Evolutionary conservation across 2,797 vertebrate genomes (phyloP).

Genomic region (Melopsittacus undulatus): DNA sequence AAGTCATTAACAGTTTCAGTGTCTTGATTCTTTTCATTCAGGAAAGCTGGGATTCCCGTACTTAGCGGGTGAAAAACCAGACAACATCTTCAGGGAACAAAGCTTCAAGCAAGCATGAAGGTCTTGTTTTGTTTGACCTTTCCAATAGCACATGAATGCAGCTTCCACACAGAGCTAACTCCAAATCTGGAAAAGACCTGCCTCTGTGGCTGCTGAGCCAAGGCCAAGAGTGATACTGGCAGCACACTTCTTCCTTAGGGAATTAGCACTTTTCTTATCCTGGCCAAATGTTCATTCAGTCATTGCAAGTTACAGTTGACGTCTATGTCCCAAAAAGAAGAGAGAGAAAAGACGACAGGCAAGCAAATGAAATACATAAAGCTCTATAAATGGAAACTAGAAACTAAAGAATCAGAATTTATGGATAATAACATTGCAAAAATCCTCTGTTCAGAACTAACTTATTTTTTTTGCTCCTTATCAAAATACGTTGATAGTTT

Average conservation of each 20-base stretch:
- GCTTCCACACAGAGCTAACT: slow-evolving; percentile 31
- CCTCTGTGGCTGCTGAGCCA: slow-evolving; percentile 22
- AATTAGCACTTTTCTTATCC: slow-evolving; percentile 23
- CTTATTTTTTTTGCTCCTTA: not conserved
- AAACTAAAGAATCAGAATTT: not conserved
- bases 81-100: not conserved
- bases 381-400: not conserved
- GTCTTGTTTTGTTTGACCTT: slow-evolving; percentile 28
- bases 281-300: not conserved
- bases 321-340: not conserved
- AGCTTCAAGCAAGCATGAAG: not conserved
- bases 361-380: not conserved
- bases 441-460: not conserved
- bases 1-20: not conserved
- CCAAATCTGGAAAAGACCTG: slow-evolving; percentile 34
- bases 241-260: slow-evolving; percentile 37
- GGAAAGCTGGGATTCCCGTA: not conserved
- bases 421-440: not conserved
- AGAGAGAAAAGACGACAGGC: not conserved
- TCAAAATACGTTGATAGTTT: not conserved
- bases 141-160: not conserved
- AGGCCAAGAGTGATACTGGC: slow-evolving; percentile 47
- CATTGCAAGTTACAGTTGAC: not conserved
- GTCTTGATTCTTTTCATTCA: not conserved
- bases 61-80: not conserved